Evolutionary conservation across 2,797 vertebrate genomes (phyloP), one percentile per base, ranked within the genome.

Genomic region (Acestrorhynchus altus): DNA sequence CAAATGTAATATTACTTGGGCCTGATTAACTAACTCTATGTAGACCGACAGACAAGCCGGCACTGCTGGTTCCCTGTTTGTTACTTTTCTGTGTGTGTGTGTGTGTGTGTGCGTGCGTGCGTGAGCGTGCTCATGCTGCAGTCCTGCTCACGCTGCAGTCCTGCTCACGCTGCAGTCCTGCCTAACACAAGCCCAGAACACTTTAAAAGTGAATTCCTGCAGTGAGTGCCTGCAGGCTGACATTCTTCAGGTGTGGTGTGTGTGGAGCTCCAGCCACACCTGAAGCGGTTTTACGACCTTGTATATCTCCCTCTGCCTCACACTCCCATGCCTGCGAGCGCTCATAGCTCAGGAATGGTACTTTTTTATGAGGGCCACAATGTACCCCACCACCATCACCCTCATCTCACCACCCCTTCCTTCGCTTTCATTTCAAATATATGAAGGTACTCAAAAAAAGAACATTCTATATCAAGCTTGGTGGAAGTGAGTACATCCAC

Each of bases 211-310:
- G 65, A 71, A 80, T 83, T 81, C 75, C 76, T 71, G 26, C 39
- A 31, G n/a, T n/a, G 73, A 84, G 28, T 7, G 82, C 81, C 82
- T 80, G 81, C 78, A 87, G 86, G 72, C 81, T 81, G 78, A 79
- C 83, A 90, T 92, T 92, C 83, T 83, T 85, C 51, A 72, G 77
- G 49, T 69, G 74, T 42, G 56, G 52, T 56, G 65, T 72, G 70
- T 49, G 4, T 22, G 63, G 39, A 54, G 64, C 49, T 6, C 12
- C 74, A 64, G 47, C 54, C 78, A 74, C 72, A 83, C 72, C 79
- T 83, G 76, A 65, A 76, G 64, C 35, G n/a, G 60, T 77, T 35
- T 75, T 52, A 76, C 35, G 44, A 72, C 49, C 54, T 31, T 24
- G 47, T 64, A 65, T 56, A 10, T 69, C 69, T 70, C 60, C 57